Base-by-base conservation (phyloP, 2,797 vertebrate species). In the Cercopithecus neglectus region DNA sequence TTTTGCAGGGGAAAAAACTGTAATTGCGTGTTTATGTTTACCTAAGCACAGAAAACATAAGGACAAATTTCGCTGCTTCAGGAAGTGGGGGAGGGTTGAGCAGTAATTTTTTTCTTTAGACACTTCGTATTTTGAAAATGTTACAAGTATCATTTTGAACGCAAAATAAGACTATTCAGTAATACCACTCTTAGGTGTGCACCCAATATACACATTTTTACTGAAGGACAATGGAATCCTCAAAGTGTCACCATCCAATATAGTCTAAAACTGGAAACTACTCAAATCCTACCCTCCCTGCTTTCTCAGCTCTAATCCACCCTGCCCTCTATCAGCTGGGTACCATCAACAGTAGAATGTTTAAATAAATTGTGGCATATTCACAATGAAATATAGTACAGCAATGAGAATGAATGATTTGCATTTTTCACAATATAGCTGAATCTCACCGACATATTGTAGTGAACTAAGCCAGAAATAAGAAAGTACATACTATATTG, bases 31-130 rank as follows among this genome's bases (percentile, higher is more conserved):
- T 91, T 89, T 83, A 64, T 88, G 33, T 85, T 86, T 92, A 59
- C 50, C 21, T 74, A 82, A 76, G 10, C 24, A 87, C 17, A 53
- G 78, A 72, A 85, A 88, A 93, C 67, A 48, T 59, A 84, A 94
- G 16, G 39, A n/a, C 28, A 83, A 33, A 48, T 36, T 88, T 91
- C 55, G 53, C 24, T n/a, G 70, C 19, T 41, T 75, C 26, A 75
- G 55, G 24, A 94, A 93, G 41, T 87, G 14, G n/a, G 46, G 36
- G 44, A 50, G 30, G 8, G 26, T 12, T 85, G 57, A 26, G 39
- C 2, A 83, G n/a, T 48, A 75, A 55, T 55, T 81, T 82, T 89
- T 85, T 89, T 91, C 85, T 93, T 94, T 83, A 92, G 44, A 92
- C 6, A 57, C 28, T 81, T 36, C 79, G 8, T 70, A 79, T 41